Conservation (phyloP, 2,797 vertebrate species). For the Lagocephalus sceleratus region DNA sequence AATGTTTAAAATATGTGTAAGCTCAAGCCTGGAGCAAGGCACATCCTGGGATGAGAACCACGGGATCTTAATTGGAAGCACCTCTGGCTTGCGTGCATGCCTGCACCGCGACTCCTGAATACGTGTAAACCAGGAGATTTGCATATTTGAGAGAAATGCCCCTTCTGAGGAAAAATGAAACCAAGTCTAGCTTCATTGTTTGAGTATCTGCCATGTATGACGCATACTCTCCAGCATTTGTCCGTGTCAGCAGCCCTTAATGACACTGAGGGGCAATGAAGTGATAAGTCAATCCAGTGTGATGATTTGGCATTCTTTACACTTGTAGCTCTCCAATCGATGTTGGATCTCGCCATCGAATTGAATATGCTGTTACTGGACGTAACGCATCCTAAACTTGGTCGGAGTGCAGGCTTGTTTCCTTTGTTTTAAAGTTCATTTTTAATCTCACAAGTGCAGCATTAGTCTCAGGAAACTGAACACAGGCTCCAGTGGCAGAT, state of each 20-base stretch:
- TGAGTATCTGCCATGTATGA: slow-evolving; percentile 4
- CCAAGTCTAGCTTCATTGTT: not conserved
- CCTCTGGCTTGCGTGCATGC: slow-evolving; percentile 8
- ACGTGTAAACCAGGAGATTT: too few relatives aligned
- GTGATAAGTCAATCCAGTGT: not conserved
- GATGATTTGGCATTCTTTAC: not conserved
- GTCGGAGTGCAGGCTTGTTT: too few relatives aligned
- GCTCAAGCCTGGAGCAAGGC: slow-evolving; percentile 8
- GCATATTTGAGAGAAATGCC: too few relatives aligned
- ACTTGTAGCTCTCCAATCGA: not conserved
- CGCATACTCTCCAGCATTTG: slow-evolving; percentile 8
- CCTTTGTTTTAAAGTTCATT: too few relatives aligned
- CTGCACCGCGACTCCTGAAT: slow-evolving; percentile 21
- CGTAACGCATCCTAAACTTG: too few relatives aligned
- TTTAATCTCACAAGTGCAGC: too few relatives aligned
- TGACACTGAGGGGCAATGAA: not conserved
- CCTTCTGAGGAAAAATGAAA: too few relatives aligned
- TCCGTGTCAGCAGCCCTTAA: not conserved
- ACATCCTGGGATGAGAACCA: slow-evolving; percentile 3
- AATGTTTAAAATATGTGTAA: slow-evolving; percentile 1
- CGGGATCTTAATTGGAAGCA: slow-evolving; percentile 1
- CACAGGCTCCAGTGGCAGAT: too few relatives aligned
- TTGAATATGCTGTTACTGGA: not conserved
- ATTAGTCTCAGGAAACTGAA: too few relatives aligned
- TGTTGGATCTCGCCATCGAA: too few relatives aligned